phyloP scores from a whole-genome alignment of 2,797 vertebrate species.

The Squalus acanthias region DNA sequence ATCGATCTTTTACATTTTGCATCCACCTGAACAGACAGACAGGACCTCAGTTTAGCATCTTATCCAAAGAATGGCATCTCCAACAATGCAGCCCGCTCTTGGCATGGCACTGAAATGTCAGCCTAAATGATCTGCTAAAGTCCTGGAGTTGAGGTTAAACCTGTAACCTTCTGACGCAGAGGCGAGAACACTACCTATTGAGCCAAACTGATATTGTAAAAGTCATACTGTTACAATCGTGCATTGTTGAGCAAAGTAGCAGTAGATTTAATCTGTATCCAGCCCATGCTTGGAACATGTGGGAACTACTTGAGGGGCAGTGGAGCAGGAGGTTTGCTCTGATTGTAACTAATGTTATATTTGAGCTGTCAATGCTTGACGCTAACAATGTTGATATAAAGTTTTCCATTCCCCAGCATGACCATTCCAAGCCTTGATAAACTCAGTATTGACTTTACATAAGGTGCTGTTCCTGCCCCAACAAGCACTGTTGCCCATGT shows the following conservation, averaged over 20 bases:
- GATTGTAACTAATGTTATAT: neutral
- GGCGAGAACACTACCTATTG: neutral
- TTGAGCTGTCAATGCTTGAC: neutral
- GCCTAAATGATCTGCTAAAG: neutral
- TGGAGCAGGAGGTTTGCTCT: neutral
- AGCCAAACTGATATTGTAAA: neutral
- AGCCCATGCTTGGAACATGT: neutral
- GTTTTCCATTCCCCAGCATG: neutral
- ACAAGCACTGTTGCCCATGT: neutral
- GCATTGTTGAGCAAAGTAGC: neutral
- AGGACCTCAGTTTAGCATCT: neutral
- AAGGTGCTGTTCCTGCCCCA: neutral
- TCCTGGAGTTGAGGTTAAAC: neutral
- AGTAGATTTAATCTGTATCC: neutral
- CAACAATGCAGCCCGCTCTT: neutral
- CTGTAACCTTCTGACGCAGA: neutral
- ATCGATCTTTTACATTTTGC: neutral
- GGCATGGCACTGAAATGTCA: neutral
- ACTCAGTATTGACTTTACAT: neutral
- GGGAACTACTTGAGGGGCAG: neutral
- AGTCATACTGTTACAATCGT: neutral
- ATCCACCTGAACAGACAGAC: neutral
- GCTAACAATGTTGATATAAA: neutral
- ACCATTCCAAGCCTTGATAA: neutral
- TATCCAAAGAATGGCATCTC: neutral